Evolutionary conservation across 2,113 vertebrate species (phyloP), one percentile per base, ranked within the genome.

Genomic region (Centropristis striata): DNA sequence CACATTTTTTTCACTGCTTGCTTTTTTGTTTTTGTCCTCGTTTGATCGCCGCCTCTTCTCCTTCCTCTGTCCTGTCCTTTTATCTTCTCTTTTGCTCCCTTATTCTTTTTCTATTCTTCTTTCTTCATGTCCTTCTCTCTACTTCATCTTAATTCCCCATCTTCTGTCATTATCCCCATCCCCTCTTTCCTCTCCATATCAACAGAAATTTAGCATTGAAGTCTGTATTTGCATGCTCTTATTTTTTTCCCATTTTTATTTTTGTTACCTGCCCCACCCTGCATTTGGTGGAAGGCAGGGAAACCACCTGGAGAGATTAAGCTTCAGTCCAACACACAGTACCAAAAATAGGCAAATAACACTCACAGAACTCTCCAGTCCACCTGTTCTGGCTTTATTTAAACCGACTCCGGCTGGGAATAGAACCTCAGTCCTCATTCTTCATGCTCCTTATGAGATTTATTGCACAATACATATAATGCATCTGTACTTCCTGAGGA

Each of bases 291-390:
- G 47, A 25, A 20, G 61, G 75, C 75, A 57, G 63, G 12, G 65
- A 69, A 75, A 70, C 57, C 81, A 79, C 81, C 75, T 79, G 75
- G 50, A 59, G 70, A 73, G 75, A 65, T 12, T 8, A 57, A 63
- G 37, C 23, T 2, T 53, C 28, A 47, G 60, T 68, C 81, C 69
- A 73, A 46, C 58, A 39, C 1, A 1, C 41, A 36, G 36, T 0
- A 16, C 65, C 47, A 71, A 74, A 84, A 79, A 75, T 70, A 84
- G 64, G 21, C 57, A 1, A 25, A 32, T 32, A 32, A 28, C 32
- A 1, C 47, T 78, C 61, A 11, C 63, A 36, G 63, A n/a, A 20
- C 28, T 60, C 27, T 42, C 53, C 41, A n/a, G 68, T 59, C 80
- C 81, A 78, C 75, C 75, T 78, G 75, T 41, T 49, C 27, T 10